Conservation (phyloP, 2,113 vertebrate genomes). For the Seriola dumerili region DNA sequence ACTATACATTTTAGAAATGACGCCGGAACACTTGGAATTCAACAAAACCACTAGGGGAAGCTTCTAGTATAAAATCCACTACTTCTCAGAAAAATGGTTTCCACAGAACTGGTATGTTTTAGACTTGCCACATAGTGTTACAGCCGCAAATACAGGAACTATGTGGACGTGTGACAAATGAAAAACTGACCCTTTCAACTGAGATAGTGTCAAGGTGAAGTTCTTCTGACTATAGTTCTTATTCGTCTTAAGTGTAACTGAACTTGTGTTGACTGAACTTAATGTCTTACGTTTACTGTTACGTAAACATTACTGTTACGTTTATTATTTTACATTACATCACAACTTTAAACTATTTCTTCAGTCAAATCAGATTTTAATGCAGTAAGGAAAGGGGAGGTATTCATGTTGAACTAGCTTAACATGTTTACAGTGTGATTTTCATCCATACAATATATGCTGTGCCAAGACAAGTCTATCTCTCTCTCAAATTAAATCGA, state of each 20-base stretch:
- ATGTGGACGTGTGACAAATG: not conserved
- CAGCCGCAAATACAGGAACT: conserved; percentile 39
- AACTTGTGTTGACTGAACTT: not conserved
- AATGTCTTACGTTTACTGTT: not conserved
- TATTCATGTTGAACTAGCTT: not conserved
- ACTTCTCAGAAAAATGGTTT: not conserved
- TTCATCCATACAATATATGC: not conserved
- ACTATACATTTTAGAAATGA: not conserved
- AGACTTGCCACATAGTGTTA: not conserved
- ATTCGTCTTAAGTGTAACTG: not conserved
- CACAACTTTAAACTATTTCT: too few species aligned
- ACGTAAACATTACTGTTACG: not conserved
- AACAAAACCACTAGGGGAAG: not conserved
- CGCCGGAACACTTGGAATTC: not conserved
- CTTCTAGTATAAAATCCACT: not conserved
- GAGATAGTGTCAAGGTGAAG: not conserved
- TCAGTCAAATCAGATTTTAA: too few species aligned
- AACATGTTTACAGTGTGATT: not conserved
- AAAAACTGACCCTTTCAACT: not conserved
- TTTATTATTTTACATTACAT: not conserved
- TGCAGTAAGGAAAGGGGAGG: too few species aligned
- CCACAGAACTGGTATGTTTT: not conserved
- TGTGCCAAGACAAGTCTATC: not conserved
- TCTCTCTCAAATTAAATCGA: too few species aligned
- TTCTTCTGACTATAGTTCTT: not conserved